These are phyloP conservation scores for Colletes latitarsis DNA, from an alignment of 1,140 invertebrate species.

Conservation along the genomic window DNA sequence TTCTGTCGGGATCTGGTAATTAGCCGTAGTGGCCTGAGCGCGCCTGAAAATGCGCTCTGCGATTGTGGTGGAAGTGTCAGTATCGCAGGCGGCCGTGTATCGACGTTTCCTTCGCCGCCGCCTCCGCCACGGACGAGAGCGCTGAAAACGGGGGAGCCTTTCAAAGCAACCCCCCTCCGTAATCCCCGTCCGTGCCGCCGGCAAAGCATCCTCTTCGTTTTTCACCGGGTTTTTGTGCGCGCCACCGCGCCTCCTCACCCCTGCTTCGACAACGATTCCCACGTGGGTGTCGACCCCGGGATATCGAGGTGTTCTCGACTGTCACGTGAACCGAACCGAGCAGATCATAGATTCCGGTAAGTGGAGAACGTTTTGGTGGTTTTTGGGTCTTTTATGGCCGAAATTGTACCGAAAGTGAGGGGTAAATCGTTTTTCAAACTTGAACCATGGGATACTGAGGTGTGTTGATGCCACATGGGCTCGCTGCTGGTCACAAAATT, in stretches of 20 bases:
- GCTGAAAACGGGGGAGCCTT: slow-evolving; percentile 21
- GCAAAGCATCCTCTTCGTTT: slow-evolving; percentile 39
- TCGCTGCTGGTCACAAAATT: too few relatives aligned
- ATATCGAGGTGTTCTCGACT: not conserved
- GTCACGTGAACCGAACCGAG: not conserved
- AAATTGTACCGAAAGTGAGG: too few relatives aligned
- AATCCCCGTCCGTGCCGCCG: too few relatives aligned
- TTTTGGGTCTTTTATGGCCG: not conserved
- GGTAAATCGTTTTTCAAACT: too few relatives aligned
- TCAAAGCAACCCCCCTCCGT: slow-evolving; percentile 9
- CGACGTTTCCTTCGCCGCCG: slow-evolving; percentile 70
- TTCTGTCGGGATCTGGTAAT: slow-evolving; percentile 62
- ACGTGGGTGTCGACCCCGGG: slow-evolving; percentile 13
- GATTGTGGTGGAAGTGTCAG: slow-evolving; percentile 71
- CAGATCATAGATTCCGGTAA: not conserved
- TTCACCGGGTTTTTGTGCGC: not conserved
- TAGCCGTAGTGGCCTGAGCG: slow-evolving; percentile 74
- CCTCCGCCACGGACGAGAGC: slow-evolving; percentile 8
- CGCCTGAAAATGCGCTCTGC: slow-evolving; percentile 73
- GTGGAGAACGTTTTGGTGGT: not conserved
- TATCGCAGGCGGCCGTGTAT: slow-evolving; percentile 64
- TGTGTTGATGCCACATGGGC: too few relatives aligned
- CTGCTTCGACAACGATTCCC: slow-evolving; percentile 19
- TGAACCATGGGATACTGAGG: too few relatives aligned
- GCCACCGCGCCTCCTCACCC: not conserved